Base-by-base conservation (phyloP, 1,140 invertebrate species). In the Diabrotica virgifera region DNA sequence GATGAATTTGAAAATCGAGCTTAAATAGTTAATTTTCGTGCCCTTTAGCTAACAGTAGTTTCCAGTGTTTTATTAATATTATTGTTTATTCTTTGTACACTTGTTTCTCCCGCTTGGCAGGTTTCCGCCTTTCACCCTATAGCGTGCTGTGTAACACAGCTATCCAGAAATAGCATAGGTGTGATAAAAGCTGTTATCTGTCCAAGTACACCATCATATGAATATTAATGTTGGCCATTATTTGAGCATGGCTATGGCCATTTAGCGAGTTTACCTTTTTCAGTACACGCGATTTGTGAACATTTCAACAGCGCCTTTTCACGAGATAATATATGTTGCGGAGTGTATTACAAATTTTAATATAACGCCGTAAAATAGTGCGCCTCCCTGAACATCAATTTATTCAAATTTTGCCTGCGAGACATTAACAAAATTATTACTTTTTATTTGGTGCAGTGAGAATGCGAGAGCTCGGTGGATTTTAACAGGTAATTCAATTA, bases 181-280 rank as follows among this genome's bases (percentile, higher is more conserved):
- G 60, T 62, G 60, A 62, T 62, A 62, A 62, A 62, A 62, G 60
- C 60, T 62, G 60, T 62, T 62, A 62, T 62, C 60, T 62, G 60
- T 62, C 60, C 60, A 62, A 62, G 60, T 62, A 54, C 60, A 62
- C 60, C 60, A 53, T 38, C 60, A 62, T 62, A 62, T 62, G 60
- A 62, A 62, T 62, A 62, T 53, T 62, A 62, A 62, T 62, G 60
- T 62, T 37, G 35, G 36, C 60, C 60, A 62, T 62, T 62, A 62
- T 62, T 62, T 62, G 60, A 62, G 52, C 36, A 35, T 62, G 51
- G 52, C 60, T 62, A 13, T 62, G 60, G 13, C 52, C 60, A 62
- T 62, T 62, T 54, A 53, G 60, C 51, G 59, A 62, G 51, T 62
- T 62, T 54, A 62, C 60, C 52, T 62, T 62, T 62, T 62, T 53